Base-by-base conservation (phyloP, 2,797 vertebrate genomes). In the Apogon hyalosoma region DNA sequence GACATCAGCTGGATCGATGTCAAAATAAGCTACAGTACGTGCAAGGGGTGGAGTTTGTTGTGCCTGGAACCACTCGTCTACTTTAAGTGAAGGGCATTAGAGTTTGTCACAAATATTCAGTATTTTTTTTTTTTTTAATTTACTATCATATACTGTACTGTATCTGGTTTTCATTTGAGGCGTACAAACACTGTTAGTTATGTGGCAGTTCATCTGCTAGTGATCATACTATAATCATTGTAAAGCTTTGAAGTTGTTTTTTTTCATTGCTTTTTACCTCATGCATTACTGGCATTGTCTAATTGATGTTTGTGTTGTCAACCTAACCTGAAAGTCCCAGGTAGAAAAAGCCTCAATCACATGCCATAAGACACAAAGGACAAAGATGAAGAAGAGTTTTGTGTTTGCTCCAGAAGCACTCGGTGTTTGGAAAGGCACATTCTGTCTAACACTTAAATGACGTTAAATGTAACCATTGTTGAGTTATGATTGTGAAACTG, bases 381-480 rank as follows among this genome's bases (percentile, higher is more conserved):
- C 11, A 39, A 28, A 12, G 1, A 38, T 12, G 7, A 33, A 4
- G 24, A 24, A 21, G 3, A 54, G 18, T 0, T 48, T n/a, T 7
- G 7, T 36, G 6, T 47, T 24, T 15, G 51, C 59, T 65, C 46
- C 42, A 42, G n/a, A 13, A 33, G 31, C 1, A 1, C 7, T 33
- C 21, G 4, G 21, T 24, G 21, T 24, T n/a, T n/a, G n/a, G n/a
- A 54, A 16, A n/a, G 13, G 11, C 6, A 40, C 18, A 6, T 21
- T 4, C 0, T 4, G 21, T 43, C 4, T 46, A 64, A 18, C 12
- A 14, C 16, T 63, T 2, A 0, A 1, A 45, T 24, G 21, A 14
- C 6, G 36, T 41, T 13, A 31, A 13, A 52, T 64, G 49, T 15
- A 39, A 16, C 42, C 51, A 4, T 39, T 40, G 12, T 56, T 62